Conservation (phyloP, 2,888 invertebrate genomes). For the Notocelia uddmanniana region DNA sequence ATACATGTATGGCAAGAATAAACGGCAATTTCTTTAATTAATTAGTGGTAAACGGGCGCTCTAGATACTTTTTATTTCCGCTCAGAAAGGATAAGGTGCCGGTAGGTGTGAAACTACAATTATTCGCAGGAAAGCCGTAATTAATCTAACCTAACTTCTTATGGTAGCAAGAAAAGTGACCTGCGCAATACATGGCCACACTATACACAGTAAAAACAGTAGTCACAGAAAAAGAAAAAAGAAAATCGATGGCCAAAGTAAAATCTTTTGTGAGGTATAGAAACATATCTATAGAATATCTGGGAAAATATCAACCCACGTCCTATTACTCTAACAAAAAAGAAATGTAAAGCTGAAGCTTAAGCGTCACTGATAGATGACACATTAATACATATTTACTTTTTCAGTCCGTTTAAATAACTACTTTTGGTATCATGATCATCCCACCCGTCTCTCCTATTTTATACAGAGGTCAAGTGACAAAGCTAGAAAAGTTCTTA, state of each 20-base stretch:
- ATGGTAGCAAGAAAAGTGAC: constrained; percentile 26
- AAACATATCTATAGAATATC: too few relatives aligned
- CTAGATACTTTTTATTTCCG: constrained; percentile 20
- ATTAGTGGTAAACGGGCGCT: constrained; percentile 21
- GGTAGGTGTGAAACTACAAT: constrained; percentile 40
- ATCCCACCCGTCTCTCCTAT: too few relatives aligned
- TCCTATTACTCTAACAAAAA: too few relatives aligned
- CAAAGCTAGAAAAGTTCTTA: too few relatives aligned
- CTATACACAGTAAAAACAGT: constrained; percentile 27
- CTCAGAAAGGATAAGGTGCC: constrained; percentile 23
- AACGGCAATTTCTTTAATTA: constrained; percentile 22
- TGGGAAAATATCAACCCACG: too few relatives aligned
- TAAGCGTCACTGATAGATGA: too few relatives aligned
- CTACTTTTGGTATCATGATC: too few relatives aligned
- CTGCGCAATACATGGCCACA: constrained; percentile 26
- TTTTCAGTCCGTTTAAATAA: too few relatives aligned
- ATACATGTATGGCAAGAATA: neutral
- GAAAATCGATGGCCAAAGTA: neutral
- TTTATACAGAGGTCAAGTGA: too few relatives aligned
- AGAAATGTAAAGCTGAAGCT: too few relatives aligned
- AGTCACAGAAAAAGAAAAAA: neutral
- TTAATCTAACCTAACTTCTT: constrained; percentile 42
- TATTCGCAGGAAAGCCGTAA: constrained; percentile 40
- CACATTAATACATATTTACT: too few relatives aligned
- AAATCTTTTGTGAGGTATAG: too few relatives aligned